Conservation (phyloP, 2,797 vertebrate genomes). For the Lutra lutra region DNA sequence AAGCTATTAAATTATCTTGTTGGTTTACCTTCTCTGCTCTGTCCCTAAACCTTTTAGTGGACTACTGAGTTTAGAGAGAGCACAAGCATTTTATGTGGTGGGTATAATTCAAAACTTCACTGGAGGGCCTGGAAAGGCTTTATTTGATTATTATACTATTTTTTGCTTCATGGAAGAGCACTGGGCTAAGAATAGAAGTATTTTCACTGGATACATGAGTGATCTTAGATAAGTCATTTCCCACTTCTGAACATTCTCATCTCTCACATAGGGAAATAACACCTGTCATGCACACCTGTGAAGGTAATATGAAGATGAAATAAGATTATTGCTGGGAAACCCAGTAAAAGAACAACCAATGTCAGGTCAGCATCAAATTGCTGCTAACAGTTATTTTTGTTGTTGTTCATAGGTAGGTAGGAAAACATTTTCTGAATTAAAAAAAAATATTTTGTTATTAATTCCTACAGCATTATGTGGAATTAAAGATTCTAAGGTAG, state of each 20-base stretch:
- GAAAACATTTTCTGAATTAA: not conserved
- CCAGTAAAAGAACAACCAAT: not conserved
- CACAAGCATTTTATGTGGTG: not conserved
- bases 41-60: not conserved
- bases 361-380: not conserved
- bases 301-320: not conserved
- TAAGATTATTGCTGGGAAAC: not conserved
- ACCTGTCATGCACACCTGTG: not conserved
- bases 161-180: not conserved
- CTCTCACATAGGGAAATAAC: not conserved
- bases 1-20: not conserved
- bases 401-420: not conserved
- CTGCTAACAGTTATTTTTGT: not conserved
- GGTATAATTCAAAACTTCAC: not conserved
- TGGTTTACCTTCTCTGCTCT: conserved; percentile 13
- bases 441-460: not conserved
- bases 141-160: not conserved
- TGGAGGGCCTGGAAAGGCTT: not conserved
- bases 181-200: not conserved
- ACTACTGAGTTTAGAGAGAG: not conserved
- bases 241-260: not conserved
- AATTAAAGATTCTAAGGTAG: not conserved
- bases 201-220: not conserved
- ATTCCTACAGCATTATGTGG: not conserved
- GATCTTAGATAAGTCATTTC: conserved; percentile 4